phyloP scores from a whole-genome alignment of 2,797 vertebrate species.

The Clarias fuscus region DNA sequence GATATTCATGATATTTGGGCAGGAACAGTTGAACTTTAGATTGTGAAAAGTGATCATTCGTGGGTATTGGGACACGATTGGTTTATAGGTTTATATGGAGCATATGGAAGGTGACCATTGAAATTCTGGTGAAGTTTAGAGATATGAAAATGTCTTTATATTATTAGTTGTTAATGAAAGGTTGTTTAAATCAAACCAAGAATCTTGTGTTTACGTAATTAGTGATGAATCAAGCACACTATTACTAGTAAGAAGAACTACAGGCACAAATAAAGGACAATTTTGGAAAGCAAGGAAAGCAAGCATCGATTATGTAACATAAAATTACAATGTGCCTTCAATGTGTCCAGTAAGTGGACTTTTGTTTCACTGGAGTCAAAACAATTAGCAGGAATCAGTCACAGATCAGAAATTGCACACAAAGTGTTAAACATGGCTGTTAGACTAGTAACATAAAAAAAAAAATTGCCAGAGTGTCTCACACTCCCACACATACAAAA shows the following conservation, averaged over 20 bases:
- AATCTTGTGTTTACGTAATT: background rate
- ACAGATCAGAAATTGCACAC: background rate
- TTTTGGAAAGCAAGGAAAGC: background rate
- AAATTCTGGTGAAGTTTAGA: background rate
- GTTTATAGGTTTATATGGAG: background rate
- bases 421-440: background rate
- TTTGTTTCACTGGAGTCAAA: background rate
- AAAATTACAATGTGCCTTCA: background rate
- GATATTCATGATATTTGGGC: background rate
- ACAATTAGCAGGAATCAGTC: background rate
- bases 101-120: background rate
- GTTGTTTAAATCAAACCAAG: background rate
- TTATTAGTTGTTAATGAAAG: background rate
- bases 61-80: background rate
- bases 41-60: background rate
- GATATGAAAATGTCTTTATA: too few relatives aligned
- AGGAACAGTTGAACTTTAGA: background rate
- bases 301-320: background rate
- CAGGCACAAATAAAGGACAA: background rate
- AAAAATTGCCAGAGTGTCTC: background rate
- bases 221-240: background rate
- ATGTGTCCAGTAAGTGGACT: too few relatives aligned
- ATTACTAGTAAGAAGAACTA: background rate
- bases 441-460: background rate
- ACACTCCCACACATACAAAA: conserved; percentile 38